Conservation (phyloP, 2,113 vertebrate genomes). For the Elgaria multicarinata region DNA sequence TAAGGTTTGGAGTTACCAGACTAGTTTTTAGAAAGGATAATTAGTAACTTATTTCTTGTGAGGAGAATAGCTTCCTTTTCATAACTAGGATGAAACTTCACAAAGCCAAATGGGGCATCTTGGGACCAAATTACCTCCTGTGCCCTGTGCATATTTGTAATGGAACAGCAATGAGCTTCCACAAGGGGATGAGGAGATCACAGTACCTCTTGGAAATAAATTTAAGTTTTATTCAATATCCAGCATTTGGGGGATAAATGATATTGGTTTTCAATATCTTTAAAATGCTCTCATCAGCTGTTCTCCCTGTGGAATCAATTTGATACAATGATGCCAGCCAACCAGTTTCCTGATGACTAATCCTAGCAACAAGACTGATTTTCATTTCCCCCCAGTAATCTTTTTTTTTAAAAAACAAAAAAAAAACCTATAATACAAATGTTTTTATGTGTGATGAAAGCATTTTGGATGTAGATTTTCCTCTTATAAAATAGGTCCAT, state of each 20-base stretch:
- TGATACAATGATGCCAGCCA: conserved; percentile 4
- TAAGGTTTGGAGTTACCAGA: neutral
- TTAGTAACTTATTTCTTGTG: neutral
- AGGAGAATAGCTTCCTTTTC: neutral
- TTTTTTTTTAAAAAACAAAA: too few relatives aligned
- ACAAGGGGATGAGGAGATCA: neutral
- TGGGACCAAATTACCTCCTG: neutral
- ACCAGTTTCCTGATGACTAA: neutral
- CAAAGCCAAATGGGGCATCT: neutral
- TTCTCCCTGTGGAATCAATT: conserved; percentile 32
- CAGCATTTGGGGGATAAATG: conserved; percentile 34
- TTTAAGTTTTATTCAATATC: neutral
- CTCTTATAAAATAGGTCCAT: neutral
- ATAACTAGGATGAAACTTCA: neutral
- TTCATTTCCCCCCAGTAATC: neutral
- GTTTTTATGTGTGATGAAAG: neutral
- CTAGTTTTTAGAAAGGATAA: neutral
- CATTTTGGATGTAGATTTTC: neutral
- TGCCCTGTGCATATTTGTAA: neutral
- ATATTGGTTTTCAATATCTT: conserved; percentile 52
- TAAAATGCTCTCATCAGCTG: conserved; percentile 35
- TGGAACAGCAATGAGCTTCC: neutral
- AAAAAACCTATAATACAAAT: too few relatives aligned
- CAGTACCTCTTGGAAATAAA: conserved; percentile 29
- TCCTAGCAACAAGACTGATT: neutral